Conservation (phyloP, 2,797 vertebrate genomes). For the Protonibea diacanthus region DNA sequence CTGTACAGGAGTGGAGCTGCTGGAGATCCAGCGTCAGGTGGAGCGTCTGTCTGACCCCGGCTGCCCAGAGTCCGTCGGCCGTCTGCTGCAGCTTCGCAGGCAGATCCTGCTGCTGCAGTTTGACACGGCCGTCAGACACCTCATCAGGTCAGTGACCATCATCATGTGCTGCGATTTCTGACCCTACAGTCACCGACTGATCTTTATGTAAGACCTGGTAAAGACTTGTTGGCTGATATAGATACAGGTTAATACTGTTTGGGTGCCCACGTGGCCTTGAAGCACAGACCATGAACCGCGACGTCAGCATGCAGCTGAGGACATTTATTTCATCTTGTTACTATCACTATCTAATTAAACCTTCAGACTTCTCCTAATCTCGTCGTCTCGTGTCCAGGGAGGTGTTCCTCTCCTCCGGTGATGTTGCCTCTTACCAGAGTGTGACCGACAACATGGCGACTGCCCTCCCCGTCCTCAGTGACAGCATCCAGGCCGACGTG, state of each 20-base stretch:
- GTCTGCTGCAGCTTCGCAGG: conserved; percentile 78
- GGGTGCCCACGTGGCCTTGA: no score
- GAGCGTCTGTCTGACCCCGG: conserved; percentile 76
- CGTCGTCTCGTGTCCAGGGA: conserved; percentile 52
- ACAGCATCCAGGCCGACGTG: conserved; percentile 53
- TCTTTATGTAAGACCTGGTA: neutral
- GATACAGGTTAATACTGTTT: neutral
- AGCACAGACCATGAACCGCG: no score
- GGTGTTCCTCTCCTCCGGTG: conserved; percentile 82
- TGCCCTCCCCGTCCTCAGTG: conserved; percentile 76
- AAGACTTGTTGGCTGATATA: neutral
- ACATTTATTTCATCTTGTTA: neutral
- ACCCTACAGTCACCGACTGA: no score
- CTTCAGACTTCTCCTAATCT: neutral
- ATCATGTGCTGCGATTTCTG: neutral
- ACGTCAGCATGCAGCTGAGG: no score
- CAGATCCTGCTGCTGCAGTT: conserved; percentile 84
- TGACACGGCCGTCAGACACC: conserved; percentile 76
- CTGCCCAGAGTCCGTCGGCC: conserved; percentile 74
- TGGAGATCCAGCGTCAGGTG: conserved; percentile 82
- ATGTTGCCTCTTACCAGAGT: conserved; percentile 76
- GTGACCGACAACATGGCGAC: conserved; percentile 80
- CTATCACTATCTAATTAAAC: neutral
- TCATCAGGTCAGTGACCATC: conserved; percentile 67
- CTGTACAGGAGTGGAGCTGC: conserved; percentile 79